A percentile compares a stretch with the other conserved stretches of the same genome.
phyloP scores from a whole-genome alignment of 92 coral and sea anemone genomes.

The Palythoa caribaeorum region DNA sequence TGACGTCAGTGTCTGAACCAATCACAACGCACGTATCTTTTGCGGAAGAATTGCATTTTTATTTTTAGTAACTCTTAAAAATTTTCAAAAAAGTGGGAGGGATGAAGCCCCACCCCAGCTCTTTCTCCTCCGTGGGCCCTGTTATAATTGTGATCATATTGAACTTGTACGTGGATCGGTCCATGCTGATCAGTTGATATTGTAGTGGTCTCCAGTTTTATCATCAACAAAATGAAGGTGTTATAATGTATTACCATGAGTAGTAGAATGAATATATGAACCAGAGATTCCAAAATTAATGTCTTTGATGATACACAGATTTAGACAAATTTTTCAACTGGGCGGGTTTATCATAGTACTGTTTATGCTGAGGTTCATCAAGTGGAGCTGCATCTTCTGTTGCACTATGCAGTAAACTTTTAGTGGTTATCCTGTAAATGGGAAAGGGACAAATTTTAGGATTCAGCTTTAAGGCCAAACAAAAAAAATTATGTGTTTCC shows the following conservation, averaged over 20 bases:
- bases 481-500: not conserved
- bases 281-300: conserved; percentile 1
- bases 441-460: conserved; percentile 6
- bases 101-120: conserved; percentile 10
- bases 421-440: not conserved
- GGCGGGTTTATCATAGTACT: conserved; percentile 5
- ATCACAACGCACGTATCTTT: not conserved
- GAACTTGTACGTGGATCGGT: not conserved
- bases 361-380: not conserved
- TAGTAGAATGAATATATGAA: not conserved
- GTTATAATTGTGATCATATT: conserved; percentile 1
- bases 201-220: conserved; percentile 2
- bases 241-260: not conserved
- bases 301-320: not conserved
- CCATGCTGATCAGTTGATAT: conserved; percentile 8
- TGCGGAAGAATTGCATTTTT: conserved; percentile 4
- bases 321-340: not conserved
- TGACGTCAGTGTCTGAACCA: not conserved
- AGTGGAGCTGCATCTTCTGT: conserved; percentile 10
- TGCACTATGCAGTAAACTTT: not conserved
- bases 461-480: not conserved
- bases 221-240: conserved; percentile 1
- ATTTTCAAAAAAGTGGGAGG: conserved; percentile 14
- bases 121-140: conserved; percentile 1
- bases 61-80: conserved; percentile 3